Percentiles rank a stretch among this genome's conserved stretches.
phyloP scores from a whole-genome alignment of 1,140 invertebrate species.

The Diprion similis region DNA sequence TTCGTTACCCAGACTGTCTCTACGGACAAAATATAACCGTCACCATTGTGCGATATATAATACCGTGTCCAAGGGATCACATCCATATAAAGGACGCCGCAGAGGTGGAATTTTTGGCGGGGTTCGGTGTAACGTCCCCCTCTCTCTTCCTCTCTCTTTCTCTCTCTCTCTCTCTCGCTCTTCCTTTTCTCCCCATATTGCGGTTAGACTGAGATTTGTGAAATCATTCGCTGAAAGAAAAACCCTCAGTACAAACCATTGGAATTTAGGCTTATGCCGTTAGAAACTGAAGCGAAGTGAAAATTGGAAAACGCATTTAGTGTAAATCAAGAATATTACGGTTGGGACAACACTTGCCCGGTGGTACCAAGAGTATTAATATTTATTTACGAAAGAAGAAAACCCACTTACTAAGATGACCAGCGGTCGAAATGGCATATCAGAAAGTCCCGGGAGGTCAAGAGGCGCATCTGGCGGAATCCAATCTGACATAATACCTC shows the following conservation, averaged over 20 bases:
- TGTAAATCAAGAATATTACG: too few relatives aligned
- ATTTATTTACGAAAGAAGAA: not conserved
- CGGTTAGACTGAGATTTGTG: not conserved
- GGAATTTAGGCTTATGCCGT: too few relatives aligned
- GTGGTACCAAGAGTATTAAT: too few relatives aligned
- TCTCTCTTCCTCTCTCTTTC: not conserved
- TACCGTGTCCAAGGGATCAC: conserved; percentile 44
- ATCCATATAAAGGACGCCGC: conserved; percentile 44
- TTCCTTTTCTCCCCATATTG: not conserved
- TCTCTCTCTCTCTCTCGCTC: not conserved
- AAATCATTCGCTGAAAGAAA: not conserved
- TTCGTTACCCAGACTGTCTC: not conserved
- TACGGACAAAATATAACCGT: conserved; percentile 39
- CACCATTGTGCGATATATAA: conserved; percentile 37
- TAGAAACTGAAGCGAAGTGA: too few relatives aligned
- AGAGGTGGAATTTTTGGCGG: conserved; percentile 18
- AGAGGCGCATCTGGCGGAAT: not conserved
- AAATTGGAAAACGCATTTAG: too few relatives aligned
- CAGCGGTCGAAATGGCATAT: not conserved
- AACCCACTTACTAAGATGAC: not conserved
- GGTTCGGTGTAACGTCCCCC: not conserved
- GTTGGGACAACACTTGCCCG: too few relatives aligned
- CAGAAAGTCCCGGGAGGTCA: conserved; percentile 2
- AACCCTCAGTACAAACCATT: too few relatives aligned
- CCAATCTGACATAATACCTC: conserved; percentile 7